phyloP scores from a whole-genome alignment of 92 coral and sea anemone species.

The Phenganax stokvisi region DNA sequence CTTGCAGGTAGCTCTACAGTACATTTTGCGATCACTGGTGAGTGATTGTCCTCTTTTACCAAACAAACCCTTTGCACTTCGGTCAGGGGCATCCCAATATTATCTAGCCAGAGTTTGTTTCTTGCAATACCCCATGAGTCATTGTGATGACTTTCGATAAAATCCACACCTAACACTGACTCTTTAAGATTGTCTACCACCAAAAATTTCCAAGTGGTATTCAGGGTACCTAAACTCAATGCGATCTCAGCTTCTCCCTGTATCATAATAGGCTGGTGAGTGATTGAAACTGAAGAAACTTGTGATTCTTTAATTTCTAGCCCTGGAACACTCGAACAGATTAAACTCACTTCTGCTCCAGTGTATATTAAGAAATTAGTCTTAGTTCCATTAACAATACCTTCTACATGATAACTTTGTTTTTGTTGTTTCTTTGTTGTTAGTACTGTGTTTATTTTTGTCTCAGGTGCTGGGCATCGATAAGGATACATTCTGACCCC shows the following conservation, averaged over 20 bases:
- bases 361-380: constrained; percentile 36
- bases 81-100: constrained; percentile 37
- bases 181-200: constrained; percentile 43
- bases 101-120: constrained; percentile 46
- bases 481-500: constrained; percentile 45
- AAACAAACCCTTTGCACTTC: constrained; percentile 34
- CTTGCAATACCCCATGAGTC: constrained; percentile 44
- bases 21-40: constrained; percentile 51
- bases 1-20: constrained; percentile 51
- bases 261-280: constrained; percentile 44
- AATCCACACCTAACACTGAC: constrained; percentile 53
- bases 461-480: not conserved
- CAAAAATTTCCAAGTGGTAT: constrained; percentile 46
- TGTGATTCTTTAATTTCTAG: constrained; percentile 23
- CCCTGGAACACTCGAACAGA: constrained; percentile 40
- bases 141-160: constrained; percentile 51
- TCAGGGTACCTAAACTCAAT: constrained; percentile 27
- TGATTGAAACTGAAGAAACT: constrained; percentile 26
- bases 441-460: constrained; percentile 41
- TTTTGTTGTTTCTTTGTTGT: constrained; percentile 13
- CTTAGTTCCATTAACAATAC: constrained; percentile 36
- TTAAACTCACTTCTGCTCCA: constrained; percentile 47
- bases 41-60: constrained; percentile 34
- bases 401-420: constrained; percentile 38
- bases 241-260: constrained; percentile 45